Base-by-base conservation (phyloP, 92 coral and sea anemone species). In the Porites divaricata region DNA sequence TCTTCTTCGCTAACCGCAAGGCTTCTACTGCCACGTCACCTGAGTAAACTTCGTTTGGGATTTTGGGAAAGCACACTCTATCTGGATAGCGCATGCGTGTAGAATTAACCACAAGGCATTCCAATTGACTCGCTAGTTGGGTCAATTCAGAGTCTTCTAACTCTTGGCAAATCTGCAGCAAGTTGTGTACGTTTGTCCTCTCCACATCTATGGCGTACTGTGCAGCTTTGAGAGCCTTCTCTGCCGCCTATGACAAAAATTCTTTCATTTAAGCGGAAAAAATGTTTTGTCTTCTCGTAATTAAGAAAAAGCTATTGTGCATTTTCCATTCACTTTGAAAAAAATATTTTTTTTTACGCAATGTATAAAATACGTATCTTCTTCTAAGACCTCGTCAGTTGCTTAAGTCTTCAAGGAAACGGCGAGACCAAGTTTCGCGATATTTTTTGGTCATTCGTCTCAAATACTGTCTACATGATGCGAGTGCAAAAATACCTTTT, bases 71-170 rank as follows among this genome's bases (percentile, higher is more conserved):
- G 25, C 75, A 25, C 71, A 88, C 59, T 45, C 66, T 75, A 79
- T 93, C 91, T 52, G 96, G 96, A 88, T 93, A 93, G 75, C 94
- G 96, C 94, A 90, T 93, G 59, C 96, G 96, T 53, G 93, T 35
- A 2, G 94, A 90, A 59, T 77, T 49, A 54, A 87, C 89, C 26
- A 93, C 88, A 28, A 70, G 80, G 2, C 45, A n/a, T 21, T 93
- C 92, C 13, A 93, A 68, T 21, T 63, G 21, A 24, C 66, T 45
- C 4, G 94, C 92, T 3, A 93, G 53, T 17, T 54, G 69, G 51
- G 65, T 15, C 12, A 62, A 7, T 57, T 45, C 84, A 85, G 12
- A 8, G 76, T 59, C 65, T 1, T 74, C 85, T 80, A 63, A 24
- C 63, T 52, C 89, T 77, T 5, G 45, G 22, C 45, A 41, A 14